Base-by-base conservation (phyloP, 2,797 vertebrate genomes). In the Peromyscus eremicus region DNA sequence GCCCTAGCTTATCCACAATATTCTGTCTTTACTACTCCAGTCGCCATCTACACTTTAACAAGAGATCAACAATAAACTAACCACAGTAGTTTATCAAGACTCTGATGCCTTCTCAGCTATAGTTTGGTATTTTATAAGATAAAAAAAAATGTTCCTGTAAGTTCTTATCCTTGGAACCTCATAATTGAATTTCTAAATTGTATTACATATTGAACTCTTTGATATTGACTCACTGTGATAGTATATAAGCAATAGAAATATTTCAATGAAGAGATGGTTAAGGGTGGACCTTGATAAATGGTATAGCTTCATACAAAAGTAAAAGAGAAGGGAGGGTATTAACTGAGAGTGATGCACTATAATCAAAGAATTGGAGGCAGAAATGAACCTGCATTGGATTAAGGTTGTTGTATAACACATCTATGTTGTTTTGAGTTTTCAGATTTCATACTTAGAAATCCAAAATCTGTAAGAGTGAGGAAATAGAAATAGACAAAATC, bases 181-280 rank as follows among this genome's bases (percentile, higher is more conserved):
- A 95, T 94, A 96, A 94, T 19, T 94, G 87, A 93, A 81, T 95
- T 96, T 97, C 76, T 93, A 94, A 96, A 93, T 88, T 92, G 81
- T 71, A 93, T 97, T 95, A 92, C 81, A 86, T 83, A 96, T 92
- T 97, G 83, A 94, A 95, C 81, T 93, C 46, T 94, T 71, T 87
- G 83, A 73, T 94, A 96, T 17, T 93, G 95, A 96, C 89, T 96
- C n/a, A 3, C 37, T 80, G 52, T 95, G 76, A 89, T 70, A 92
- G 73, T 94, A 86, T 64, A 92, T 37, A 89, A 49, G 66, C 64
- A 93, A 95, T 70, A 94, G 40, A 81, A 88, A 93, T 23, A 82
- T 92, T 94, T 97, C 77, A 95, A 79, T 60, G 73, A 85, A 92
- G 89, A 89, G 37, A 79, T 94, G 87, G 55, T 95, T 96, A 79